phyloP scores from a whole-genome alignment of 2,888 invertebrate species.

The Nesidiocoris tenuis region DNA sequence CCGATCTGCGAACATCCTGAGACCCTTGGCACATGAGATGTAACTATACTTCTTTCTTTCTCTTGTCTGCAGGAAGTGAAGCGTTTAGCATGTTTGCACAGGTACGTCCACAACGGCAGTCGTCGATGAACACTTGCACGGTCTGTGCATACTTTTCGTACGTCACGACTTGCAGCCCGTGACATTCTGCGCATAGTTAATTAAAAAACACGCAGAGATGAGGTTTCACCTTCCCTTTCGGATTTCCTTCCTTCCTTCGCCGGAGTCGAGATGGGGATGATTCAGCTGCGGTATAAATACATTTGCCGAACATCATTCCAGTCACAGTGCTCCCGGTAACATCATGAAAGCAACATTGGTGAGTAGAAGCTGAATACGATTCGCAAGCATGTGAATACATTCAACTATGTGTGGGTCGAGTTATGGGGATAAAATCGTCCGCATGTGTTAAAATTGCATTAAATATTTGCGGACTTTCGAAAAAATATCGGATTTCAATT shows the following conservation, averaged over 20 bases:
- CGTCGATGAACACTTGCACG: neutral
- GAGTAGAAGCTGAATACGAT: no score
- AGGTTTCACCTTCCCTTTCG: constrained; percentile 1
- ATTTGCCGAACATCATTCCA: neutral
- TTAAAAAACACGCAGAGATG: constrained; percentile 13
- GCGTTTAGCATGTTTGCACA: neutral
- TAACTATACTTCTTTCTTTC: no score
- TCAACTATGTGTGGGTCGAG: no score
- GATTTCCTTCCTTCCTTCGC: neutral
- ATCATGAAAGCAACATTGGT: constrained; percentile 16
- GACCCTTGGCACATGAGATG: neutral
- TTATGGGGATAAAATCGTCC: no score
- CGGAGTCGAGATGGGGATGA: neutral
- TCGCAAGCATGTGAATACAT: no score
- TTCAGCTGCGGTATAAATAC: constrained; percentile 7
- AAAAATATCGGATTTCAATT: no score
- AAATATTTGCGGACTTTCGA: no score
- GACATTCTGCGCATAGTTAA: neutral
- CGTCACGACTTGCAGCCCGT: neutral
- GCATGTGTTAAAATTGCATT: no score
- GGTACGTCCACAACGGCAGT: neutral
- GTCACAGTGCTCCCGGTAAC: neutral
- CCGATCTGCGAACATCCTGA: neutral
- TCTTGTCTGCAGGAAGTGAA: neutral
- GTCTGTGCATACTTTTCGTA: neutral